Evolutionary conservation across 2,797 vertebrate genomes (phyloP), one percentile per base, ranked within the genome.

Genomic region (Amniataba percoides): DNA sequence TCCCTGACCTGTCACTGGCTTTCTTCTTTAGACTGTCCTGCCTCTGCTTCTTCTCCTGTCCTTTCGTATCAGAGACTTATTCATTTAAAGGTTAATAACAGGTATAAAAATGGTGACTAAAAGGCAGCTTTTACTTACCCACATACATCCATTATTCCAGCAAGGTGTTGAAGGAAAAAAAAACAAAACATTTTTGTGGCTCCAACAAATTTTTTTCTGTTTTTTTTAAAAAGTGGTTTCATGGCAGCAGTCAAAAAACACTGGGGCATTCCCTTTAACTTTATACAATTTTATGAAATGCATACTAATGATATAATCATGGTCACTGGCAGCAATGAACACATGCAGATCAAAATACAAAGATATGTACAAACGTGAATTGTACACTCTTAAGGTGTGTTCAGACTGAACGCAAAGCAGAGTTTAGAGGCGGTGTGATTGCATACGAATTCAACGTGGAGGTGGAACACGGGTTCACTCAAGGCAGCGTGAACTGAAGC

Each of bases 321-420:
- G 82, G 75, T 90, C 89, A 93, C 84, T 92, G 85, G 91, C 92
- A 92, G 85, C 87, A 91, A 90, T 93, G 91, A 90, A 94, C 80
- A 93, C 93, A 94, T 95, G 94, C 93, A 93, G 86, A 85, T 91
- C 84, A 92, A 88, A 91, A 94, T 92, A 93, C 87, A 94, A 86
- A 92, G 78, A 86, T 92, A 93, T 92, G 84, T 91, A 92, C 89
- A 94, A 72, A 89, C 58, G 69, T 83, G 80, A 83, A 81, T 82
- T 63, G 86, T 87, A 86, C 85, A 87, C 81, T 84, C 68, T 64
- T 51, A 76, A 88, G 77, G 81, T 87, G 82, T 86, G 85, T 79
- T 87, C 80, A 87, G 78, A 87, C 83, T 61, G 78, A 87, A 84
- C 25, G 45, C 57, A 66, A 77, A 85, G 84, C 66, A 68, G 73